These are phyloP conservation scores for Caenorhabditis drosophilae DNA, from an alignment of 2,888 invertebrate genomes.

Conservation along the genomic window DNA sequence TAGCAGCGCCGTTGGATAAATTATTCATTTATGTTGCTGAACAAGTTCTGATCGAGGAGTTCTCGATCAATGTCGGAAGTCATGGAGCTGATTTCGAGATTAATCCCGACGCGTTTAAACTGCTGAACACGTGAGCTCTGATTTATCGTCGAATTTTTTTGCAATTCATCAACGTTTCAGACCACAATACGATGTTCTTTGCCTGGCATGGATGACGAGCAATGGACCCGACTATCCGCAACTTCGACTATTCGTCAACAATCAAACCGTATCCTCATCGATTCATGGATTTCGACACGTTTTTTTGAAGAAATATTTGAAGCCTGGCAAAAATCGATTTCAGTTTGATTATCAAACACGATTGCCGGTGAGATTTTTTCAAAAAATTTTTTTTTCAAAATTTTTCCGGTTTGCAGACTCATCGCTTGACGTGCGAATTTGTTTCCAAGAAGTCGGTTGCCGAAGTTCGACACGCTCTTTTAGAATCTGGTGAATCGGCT, in stretches of 20 bases:
- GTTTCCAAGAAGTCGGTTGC: neutral
- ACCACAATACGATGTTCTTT: neutral
- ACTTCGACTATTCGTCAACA: neutral
- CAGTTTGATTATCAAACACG: neutral
- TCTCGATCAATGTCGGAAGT: neutral
- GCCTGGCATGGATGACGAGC: neutral
- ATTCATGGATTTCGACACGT: neutral
- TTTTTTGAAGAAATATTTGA: neutral
- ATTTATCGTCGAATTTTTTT: no score
- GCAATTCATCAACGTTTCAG: neutral
- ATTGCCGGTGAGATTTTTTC: neutral
- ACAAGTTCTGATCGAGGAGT: neutral
- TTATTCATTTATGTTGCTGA: neutral
- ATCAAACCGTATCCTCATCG: neutral
- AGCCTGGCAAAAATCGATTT: neutral
- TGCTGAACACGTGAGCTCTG: no score
- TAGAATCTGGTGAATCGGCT: neutral
- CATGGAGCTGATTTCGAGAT: neutral
- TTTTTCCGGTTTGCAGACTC: no score
- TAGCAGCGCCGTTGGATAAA: neutral
- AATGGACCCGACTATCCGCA: neutral
- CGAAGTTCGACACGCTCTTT: neutral
- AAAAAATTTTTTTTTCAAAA: neutral
- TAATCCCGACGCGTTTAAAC: neutral
- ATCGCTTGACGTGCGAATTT: slow-evolving; percentile 2